These are phyloP conservation scores for Montipora cactus DNA, from an alignment of 64 coral and sea anemone species.

Conservation along the genomic window DNA sequence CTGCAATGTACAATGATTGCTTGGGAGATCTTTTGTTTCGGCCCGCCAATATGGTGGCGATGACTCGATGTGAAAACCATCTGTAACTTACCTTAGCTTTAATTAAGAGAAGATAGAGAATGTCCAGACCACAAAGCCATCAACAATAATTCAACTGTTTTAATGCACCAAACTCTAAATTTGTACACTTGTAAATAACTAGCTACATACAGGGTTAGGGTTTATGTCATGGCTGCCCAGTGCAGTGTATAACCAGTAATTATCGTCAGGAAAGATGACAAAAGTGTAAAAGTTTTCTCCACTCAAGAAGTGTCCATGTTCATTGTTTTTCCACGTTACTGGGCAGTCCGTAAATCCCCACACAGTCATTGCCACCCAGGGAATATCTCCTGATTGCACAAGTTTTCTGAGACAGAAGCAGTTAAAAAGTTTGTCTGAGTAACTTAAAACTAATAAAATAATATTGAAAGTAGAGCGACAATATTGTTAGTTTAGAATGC, in stretches of 20 bases:
- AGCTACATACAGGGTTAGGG: constrained; percentile 37
- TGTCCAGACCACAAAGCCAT: background rate
- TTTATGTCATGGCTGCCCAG: constrained; percentile 75
- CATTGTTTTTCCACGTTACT: constrained; percentile 86
- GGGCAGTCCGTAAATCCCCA: constrained; percentile 95
- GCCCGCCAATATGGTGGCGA: no score
- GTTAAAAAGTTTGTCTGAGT: background rate
- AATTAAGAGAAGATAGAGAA: no score
- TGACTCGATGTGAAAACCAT: no score
- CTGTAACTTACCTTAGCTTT: no score
- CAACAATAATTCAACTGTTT: background rate
- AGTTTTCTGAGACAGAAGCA: constrained; percentile 54
- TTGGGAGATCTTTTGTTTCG: no score
- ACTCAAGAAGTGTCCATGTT: constrained; percentile 72
- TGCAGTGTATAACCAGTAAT: constrained; percentile 83
- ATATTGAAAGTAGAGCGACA: no score
- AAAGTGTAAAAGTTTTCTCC: constrained; percentile 96
- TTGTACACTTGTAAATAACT: background rate
- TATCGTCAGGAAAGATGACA: constrained; percentile 85
- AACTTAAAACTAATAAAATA: no score
- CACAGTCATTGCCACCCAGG: constrained; percentile 86
- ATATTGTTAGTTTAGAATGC: no score
- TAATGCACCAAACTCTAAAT: background rate
- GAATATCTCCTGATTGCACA: constrained; percentile 40
- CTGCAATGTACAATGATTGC: no score